Evolutionary conservation across 1,140 invertebrate species (phyloP), one percentile per base, ranked within the genome.

Genomic region (Drosophila burlai): DNA sequence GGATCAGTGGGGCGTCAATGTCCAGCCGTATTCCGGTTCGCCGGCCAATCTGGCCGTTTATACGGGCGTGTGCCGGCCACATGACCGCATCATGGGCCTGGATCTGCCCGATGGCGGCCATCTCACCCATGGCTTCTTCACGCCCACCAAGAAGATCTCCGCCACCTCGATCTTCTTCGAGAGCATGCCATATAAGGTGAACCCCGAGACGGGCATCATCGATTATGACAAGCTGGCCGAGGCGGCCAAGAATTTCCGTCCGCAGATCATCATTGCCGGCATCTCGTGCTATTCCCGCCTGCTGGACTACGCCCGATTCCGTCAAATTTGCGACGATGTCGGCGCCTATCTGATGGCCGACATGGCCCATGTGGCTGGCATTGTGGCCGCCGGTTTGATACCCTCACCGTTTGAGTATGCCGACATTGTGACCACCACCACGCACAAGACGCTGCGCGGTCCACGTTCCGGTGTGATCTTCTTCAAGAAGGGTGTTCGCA

Each of bases 121-220:
- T 94, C 94, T 98, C 43, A 98, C 98, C 50, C 99, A 99, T 93
- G 99, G 96, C 40, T 99, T 99, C 93, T 97, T 97, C 91, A 99
- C 98, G 3, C 93, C 95, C 5, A 96, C 94, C 3, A 99, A 98
- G 92, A 98, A 98, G 93, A 98, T 99, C 31, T 99, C 98, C 1
- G 98, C 98, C 3, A 99, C 98, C 1, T 99, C 98, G 0, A 96
- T 99, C 45, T 99, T 98, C 94, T 99, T 99, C 93, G 98, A 99
- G 94, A 99, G 98, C 15, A 98, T 99, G 96, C 98, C 98, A 6
- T 99, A 99, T 91, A 99, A 99, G 94, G 96, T 99, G 43, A 93
- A 99, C 92, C 95, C 96, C 4, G 91, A 93, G 55, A 98, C 97
- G 16, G 99, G 98, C 34, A 92, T 98, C 0, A 99, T 99, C 67